Evolutionary conservation across 2,888 invertebrate species (phyloP).

Genomic region (Ligdia adustata): DNA sequence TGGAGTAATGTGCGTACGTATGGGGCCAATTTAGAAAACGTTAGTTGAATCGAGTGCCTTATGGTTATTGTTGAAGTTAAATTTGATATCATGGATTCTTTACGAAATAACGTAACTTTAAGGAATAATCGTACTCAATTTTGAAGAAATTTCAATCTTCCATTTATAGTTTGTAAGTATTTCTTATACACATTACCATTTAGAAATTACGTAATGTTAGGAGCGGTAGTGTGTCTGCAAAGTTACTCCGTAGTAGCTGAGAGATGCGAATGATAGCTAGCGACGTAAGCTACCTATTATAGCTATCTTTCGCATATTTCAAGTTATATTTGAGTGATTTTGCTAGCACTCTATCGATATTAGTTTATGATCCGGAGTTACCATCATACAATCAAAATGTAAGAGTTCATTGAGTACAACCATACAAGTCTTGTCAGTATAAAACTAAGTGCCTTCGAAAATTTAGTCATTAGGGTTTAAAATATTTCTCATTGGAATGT

Average conservation of each 20-base stretch:
- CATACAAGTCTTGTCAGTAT: slow-evolving; percentile 76
- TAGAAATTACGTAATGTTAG: slow-evolving; percentile 66
- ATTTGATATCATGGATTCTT: slow-evolving; percentile 38
- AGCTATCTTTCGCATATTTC: slow-evolving; percentile 16
- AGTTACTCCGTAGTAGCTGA: slow-evolving; percentile 43
- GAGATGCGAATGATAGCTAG: too few species aligned
- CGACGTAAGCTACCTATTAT: too few species aligned
- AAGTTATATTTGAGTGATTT: slow-evolving; percentile 52
- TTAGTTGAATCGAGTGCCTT: slow-evolving; percentile 70
- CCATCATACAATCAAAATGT: slow-evolving; percentile 82
- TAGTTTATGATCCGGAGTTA: slow-evolving; percentile 76
- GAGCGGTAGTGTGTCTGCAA: slow-evolving; percentile 55
- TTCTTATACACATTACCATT: slow-evolving; percentile 80
- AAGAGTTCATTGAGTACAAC: slow-evolving; percentile 76
- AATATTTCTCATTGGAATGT: slow-evolving; percentile 47
- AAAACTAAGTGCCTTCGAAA: slow-evolving; percentile 81
- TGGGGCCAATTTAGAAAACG: slow-evolving; percentile 65
- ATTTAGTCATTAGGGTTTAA: slow-evolving; percentile 81
- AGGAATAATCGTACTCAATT: slow-evolving; percentile 31
- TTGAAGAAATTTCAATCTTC: slow-evolving; percentile 68
- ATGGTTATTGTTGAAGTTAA: slow-evolving; percentile 54
- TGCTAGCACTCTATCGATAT: slow-evolving; percentile 55
- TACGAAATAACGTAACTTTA: slow-evolving; percentile 34
- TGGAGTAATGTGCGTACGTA: slow-evolving; percentile 57
- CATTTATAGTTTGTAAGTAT: slow-evolving; percentile 71